phyloP scores from a whole-genome alignment of 2,888 invertebrate species.

The Hypsopygia costalis region DNA sequence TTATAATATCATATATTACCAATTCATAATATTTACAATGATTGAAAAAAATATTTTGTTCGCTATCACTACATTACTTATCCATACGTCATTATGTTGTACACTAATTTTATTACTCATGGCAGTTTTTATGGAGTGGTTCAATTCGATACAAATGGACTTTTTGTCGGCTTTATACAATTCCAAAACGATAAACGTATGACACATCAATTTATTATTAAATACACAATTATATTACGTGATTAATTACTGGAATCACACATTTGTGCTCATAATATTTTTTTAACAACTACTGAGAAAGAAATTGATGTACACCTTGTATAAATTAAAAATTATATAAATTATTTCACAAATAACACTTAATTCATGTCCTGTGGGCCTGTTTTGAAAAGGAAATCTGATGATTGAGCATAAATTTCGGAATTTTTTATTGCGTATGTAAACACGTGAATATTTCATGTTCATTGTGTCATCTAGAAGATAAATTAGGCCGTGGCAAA shows the following conservation, averaged over 20 bases:
- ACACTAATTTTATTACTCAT: slow-evolving; percentile 44
- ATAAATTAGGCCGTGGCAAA: too few species aligned
- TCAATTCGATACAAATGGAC: slow-evolving; percentile 25
- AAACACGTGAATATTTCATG: too few species aligned
- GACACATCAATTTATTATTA: slow-evolving; percentile 26
- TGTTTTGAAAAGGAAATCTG: too few species aligned
- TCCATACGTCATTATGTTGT: slow-evolving; percentile 36
- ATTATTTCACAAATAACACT: too few species aligned
- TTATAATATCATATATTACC: slow-evolving; percentile 37
- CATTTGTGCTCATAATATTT: slow-evolving; percentile 15
- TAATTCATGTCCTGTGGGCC: too few species aligned
- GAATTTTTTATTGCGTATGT: too few species aligned
- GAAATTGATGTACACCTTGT: slow-evolving; percentile 12
- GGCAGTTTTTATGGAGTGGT: slow-evolving; percentile 34
- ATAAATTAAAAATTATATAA: too few species aligned
- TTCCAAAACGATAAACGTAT: slow-evolving; percentile 28
- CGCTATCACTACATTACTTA: slow-evolving; percentile 22
- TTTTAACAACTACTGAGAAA: slow-evolving; percentile 17
- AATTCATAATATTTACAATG: slow-evolving; percentile 40
- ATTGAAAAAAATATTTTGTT: slow-evolving; percentile 31
- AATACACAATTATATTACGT: slow-evolving; percentile 2
- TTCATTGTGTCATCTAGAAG: too few species aligned
- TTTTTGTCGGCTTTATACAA: slow-evolving; percentile 21
- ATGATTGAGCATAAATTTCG: too few species aligned
- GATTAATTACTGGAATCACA: slow-evolving; percentile 12